Conservation (phyloP, 2,888 invertebrate genomes). For the Tribolium freemani region DNA sequence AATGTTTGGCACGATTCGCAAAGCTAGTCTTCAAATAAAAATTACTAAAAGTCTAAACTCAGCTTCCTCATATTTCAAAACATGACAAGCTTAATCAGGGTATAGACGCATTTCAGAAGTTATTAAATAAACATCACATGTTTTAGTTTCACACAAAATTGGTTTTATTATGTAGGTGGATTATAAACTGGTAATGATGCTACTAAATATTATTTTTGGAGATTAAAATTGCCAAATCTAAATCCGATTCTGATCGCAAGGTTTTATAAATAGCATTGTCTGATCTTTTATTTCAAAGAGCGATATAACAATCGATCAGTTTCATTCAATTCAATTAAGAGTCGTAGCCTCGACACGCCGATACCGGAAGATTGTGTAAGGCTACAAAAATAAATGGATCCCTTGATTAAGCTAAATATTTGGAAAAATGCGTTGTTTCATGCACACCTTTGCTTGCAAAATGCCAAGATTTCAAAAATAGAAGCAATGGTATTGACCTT, state of each 20-base stretch:
- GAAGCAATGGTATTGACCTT: slow-evolving; percentile 2
- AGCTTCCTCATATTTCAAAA: neutral
- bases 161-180: too few relatives aligned
- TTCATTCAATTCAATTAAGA: slow-evolving; percentile 18
- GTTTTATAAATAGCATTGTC: neutral
- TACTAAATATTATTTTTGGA: neutral
- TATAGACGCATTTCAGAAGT: neutral
- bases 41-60: neutral
- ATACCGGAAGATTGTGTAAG: slow-evolving; percentile 34
- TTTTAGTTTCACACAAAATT: too few relatives aligned
- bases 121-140: neutral
- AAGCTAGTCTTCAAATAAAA: neutral
- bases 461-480: neutral
- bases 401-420: slow-evolving; percentile 25
- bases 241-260: slow-evolving; percentile 13
- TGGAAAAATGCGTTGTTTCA: slow-evolving; percentile 11
- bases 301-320: slow-evolving; percentile 14
- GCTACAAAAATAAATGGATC: slow-evolving; percentile 16
- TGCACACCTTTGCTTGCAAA: neutral
- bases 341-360: slow-evolving; percentile 9
- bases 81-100: neutral
- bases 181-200: neutral
- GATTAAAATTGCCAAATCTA: neutral
- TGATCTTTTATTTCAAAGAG: neutral
- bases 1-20: neutral